A percentile compares a stretch with the other conserved stretches of the same genome.
These are phyloP conservation scores for Steinernema carpocapsae DNA, from an alignment of 2,888 invertebrate genomes.

Conservation along the genomic window DNA sequence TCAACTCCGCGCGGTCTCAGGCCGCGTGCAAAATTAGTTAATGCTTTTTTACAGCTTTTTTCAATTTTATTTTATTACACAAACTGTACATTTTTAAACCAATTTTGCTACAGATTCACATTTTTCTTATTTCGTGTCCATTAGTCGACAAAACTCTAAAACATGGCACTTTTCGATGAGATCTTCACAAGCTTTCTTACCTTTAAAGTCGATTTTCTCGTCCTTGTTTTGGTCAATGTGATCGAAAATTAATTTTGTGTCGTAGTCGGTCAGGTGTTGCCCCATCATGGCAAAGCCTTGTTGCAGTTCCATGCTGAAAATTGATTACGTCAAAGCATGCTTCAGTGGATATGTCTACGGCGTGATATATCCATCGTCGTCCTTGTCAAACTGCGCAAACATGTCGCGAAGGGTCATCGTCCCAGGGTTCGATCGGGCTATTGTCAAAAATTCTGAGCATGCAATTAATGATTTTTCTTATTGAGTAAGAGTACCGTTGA, in stretches of 20 bases:
- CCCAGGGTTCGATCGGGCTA: not conserved
- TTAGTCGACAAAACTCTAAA: slow-evolving; percentile 19
- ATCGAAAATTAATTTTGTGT: not conserved
- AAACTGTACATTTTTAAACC: too few relatives aligned
- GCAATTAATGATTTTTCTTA: not conserved
- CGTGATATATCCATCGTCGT: slow-evolving; percentile 9
- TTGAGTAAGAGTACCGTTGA: not conserved
- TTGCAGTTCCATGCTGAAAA: slow-evolving; percentile 1
- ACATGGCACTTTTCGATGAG: not conserved
- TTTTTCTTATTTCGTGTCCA: not conserved
- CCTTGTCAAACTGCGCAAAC: not conserved
- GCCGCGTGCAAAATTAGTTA: too few relatives aligned
- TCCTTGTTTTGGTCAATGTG: slow-evolving; percentile 18
- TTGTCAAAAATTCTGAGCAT: slow-evolving; percentile 4
- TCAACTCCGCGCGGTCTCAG: too few relatives aligned
- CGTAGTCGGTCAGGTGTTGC: not conserved
- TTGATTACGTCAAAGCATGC: not conserved
- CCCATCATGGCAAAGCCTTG: not conserved
- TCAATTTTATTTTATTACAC: too few relatives aligned
- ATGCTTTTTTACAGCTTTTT: too few relatives aligned
- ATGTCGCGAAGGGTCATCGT: not conserved
- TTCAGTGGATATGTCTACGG: not conserved
- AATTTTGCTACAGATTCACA: too few relatives aligned
- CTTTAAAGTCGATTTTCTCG: not conserved
- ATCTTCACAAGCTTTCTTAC: not conserved